Conservation (phyloP, 2,888 invertebrate species). For the Coelinius sp. region DNA sequence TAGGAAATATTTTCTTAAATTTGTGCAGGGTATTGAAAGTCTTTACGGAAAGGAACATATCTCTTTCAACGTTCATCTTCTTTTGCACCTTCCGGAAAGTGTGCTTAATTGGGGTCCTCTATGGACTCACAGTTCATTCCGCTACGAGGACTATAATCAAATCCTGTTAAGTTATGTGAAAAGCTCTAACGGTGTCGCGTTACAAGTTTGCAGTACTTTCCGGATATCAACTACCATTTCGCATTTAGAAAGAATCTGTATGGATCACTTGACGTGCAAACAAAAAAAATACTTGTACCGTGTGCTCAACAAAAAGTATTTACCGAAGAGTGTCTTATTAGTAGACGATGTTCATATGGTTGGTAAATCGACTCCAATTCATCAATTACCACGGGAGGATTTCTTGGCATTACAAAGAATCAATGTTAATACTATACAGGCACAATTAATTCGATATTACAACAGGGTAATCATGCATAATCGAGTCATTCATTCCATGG, state of each 20-base stretch:
- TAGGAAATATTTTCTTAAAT: slow-evolving; percentile 9
- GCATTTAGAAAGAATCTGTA: neutral
- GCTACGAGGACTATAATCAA: slow-evolving; percentile 40
- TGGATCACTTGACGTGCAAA: neutral
- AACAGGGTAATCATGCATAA: neutral
- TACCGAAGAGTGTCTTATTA: neutral
- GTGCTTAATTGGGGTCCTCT: slow-evolving; percentile 40
- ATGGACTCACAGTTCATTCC: slow-evolving; percentile 44
- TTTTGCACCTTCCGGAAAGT: slow-evolving; percentile 34
- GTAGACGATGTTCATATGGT: neutral
- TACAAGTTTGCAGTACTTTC: slow-evolving; percentile 10
- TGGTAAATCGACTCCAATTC: neutral
- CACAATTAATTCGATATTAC: neutral
- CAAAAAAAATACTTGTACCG: neutral
- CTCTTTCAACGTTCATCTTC: slow-evolving; percentile 38
- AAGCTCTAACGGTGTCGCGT: slow-evolving; percentile 1
- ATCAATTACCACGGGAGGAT: neutral
- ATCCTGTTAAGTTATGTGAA: neutral
- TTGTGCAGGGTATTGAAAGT: neutral
- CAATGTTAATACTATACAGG: neutral
- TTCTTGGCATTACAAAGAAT: slow-evolving; percentile 1
- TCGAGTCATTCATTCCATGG: slow-evolving; percentile 4
- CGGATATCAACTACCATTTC: slow-evolving; percentile 3
- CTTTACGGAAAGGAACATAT: slow-evolving; percentile 28
- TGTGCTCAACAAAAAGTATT: neutral